Conservation (phyloP, 2,113 vertebrate genomes). For the Myotis davidii region DNA sequence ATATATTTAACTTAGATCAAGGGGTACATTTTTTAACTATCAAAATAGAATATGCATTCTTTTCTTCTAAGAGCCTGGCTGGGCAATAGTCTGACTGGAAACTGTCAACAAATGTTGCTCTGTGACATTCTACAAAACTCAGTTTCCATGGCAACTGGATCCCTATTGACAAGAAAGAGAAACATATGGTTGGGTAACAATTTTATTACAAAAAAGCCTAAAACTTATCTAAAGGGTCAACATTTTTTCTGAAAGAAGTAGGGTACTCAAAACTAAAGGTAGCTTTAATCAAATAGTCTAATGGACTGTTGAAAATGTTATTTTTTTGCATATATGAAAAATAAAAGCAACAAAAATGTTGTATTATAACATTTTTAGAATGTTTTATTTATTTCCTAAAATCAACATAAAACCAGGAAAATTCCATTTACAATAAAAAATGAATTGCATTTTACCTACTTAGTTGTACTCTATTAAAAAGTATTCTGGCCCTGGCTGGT, state of each 20-base stretch:
- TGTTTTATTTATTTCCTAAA: not conserved
- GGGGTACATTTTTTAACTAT: not conserved
- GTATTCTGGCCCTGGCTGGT: not conserved
- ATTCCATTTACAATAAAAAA: not conserved
- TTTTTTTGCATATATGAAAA: conserved; percentile 8
- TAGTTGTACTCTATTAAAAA: not conserved
- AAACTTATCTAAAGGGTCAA: conserved; percentile 63
- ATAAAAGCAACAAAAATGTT: not conserved
- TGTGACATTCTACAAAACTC: conserved; percentile 46
- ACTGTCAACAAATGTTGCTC: conserved; percentile 64
- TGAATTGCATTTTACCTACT: not conserved
- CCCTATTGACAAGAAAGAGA: conserved; percentile 67
- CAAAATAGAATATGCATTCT: conserved; percentile 12
- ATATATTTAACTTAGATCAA: conserved; percentile 20
- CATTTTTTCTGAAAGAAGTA: conserved; percentile 47
- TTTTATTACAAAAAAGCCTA: conserved; percentile 61
- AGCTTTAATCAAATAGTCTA: conserved; percentile 63
- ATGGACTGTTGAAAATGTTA: not conserved
- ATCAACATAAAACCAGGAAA: not conserved
- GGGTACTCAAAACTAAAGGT: conserved; percentile 18
- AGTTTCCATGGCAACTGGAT: conserved; percentile 77
- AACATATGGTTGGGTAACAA: conserved; percentile 67
- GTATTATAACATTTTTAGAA: not conserved
- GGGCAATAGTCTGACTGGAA: conserved; percentile 7
- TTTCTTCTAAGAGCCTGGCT: conserved; percentile 30